Percentiles rank a stretch among this genome's conserved stretches.
phyloP scores from a whole-genome alignment of 2,797 vertebrate genomes.

The Lepilemur ruficaudatus region DNA sequence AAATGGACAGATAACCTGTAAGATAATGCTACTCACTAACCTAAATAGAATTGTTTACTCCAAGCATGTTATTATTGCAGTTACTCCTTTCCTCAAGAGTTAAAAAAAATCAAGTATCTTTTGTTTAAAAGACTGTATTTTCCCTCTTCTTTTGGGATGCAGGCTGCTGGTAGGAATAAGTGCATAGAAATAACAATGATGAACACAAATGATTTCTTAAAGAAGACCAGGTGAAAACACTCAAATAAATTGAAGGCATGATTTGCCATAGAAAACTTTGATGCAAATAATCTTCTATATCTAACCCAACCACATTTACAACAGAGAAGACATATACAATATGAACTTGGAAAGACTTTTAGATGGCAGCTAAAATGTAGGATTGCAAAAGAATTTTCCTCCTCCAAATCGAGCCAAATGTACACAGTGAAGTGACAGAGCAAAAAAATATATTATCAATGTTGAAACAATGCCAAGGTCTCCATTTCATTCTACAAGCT shows the following conservation, averaged over 20 bases:
- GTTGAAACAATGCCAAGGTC: not conserved
- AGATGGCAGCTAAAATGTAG: not conserved
- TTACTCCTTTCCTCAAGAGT: not conserved
- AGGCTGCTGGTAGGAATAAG: not conserved
- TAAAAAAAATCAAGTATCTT: not conserved
- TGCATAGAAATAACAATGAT: not conserved
- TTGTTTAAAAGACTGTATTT: not conserved
- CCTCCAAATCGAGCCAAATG: not conserved
- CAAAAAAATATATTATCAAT: not conserved
- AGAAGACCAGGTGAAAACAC: not conserved
- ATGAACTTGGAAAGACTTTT: not conserved
- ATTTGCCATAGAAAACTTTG: conserved; percentile 12
- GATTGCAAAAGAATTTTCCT: not conserved
- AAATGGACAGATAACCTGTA: not conserved
- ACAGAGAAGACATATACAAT: not conserved
- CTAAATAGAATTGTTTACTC: not conserved
- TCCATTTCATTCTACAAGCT: not conserved
- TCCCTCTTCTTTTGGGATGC: not conserved
- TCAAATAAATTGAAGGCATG: not conserved
- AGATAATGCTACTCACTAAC: not conserved
- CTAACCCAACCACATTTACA: not conserved
- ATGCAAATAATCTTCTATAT: not conserved
- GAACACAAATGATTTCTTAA: not conserved
- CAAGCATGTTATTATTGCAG: not conserved
- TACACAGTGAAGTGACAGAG: not conserved